Base-by-base conservation (phyloP, 2,797 vertebrate genomes). In the Parauchenoglanis ngamensis region DNA sequence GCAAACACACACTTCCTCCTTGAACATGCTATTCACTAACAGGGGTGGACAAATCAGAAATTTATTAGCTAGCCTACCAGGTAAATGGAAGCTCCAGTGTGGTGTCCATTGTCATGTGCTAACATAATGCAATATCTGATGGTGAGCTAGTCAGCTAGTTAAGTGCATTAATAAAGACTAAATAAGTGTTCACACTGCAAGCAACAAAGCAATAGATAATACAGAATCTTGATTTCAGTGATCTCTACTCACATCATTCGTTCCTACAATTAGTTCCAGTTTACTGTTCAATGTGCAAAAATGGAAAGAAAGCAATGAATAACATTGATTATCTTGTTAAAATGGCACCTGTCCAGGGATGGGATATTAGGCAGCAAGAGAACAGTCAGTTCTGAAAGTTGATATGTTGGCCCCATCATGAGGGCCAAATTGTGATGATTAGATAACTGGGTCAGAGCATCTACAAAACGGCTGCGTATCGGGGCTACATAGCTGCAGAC, bases 1-100 rank as follows among this genome's bases (percentile, higher is more conserved):
- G 44, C 61, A 49, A 44, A 85, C 13, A 70, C 63, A 67, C n/a
- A 67, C 82, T 83, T 83, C 68, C 63, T 31, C 81, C 44, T 31
- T 28, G n/a, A 83, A 40, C 15, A 23, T 52, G n/a, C 15, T 52
- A 19, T 10, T 83, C 46, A 31, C 12, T 59, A 80, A 61, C 23
- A 23, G 19, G 35, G 21, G 35, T 61, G 19, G 21, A 80, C 35
- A 40, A 61, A 23, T 44, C 56, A 78, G 52, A 78, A 35, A 31
- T 25, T 7, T 61, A 44, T 44, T 59, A 61, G 21, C 21, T 25
- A 40, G 19, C 19, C 54, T 40, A 25, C 21, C 57, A 46, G 57
- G 23, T 3, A n/a, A 44, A 57, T 15, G 56, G 21, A 61, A 25
- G 11, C 28, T 57, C 23, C 73, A 77, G 10, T 23, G 19, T 78